phyloP scores from a whole-genome alignment of 2,888 invertebrate genomes.

The Eupithecia inturbata region DNA sequence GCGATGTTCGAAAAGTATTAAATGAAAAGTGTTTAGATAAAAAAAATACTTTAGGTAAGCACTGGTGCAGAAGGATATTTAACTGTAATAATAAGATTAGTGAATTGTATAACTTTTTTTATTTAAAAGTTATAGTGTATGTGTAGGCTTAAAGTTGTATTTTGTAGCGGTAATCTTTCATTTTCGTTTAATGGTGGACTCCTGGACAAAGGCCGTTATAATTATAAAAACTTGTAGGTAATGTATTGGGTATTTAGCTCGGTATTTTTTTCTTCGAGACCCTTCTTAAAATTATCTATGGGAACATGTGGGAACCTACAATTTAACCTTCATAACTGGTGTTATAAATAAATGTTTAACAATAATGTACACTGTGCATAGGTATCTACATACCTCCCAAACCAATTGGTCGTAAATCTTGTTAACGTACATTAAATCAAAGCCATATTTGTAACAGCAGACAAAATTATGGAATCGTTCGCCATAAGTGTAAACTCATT shows the following conservation, averaged over 20 bases:
- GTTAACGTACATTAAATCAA: slow-evolving; percentile 24
- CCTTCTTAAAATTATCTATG: too few relatives aligned
- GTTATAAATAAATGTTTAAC: too few relatives aligned
- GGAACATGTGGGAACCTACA: too few relatives aligned
- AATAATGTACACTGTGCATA: too few relatives aligned
- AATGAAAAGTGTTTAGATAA: neutral
- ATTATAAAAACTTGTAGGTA: too few relatives aligned
- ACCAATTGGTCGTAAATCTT: neutral
- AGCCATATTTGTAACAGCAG: slow-evolving; percentile 28
- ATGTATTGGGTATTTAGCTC: too few relatives aligned
- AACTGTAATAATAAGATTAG: neutral
- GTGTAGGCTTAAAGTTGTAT: neutral
- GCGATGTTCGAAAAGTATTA: neutral
- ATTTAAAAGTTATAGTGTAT: too few relatives aligned
- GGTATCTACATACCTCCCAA: neutral
- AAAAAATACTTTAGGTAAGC: neutral
- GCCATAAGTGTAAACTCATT: neutral
- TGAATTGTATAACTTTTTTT: neutral
- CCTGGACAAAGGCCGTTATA: too few relatives aligned
- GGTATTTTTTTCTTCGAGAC: too few relatives aligned
- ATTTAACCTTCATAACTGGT: too few relatives aligned
- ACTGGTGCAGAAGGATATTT: neutral
- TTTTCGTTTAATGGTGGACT: neutral
- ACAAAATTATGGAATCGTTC: slow-evolving; percentile 27
- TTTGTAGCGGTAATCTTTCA: neutral